These are phyloP conservation scores for Sinocyclocheilus grahami DNA, from an alignment of 2,113 vertebrate genomes.

Conservation along the genomic window DNA sequence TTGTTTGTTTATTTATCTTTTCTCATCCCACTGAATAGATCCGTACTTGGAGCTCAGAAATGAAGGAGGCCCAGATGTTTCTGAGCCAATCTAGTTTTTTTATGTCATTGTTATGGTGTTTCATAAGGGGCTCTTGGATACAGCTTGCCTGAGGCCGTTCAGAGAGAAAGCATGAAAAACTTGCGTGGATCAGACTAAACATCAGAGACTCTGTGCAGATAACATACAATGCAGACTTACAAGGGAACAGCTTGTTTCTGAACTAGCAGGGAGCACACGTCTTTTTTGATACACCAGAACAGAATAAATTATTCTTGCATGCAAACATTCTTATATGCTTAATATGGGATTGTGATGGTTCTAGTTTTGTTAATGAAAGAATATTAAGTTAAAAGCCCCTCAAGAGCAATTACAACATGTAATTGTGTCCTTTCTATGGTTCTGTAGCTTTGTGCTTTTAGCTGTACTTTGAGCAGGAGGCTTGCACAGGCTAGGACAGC, in stretches of 20 bases:
- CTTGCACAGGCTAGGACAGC: slow-evolving; percentile 2
- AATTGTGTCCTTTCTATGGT: no score
- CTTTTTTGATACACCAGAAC: not conserved
- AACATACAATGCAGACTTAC: slow-evolving; percentile 50
- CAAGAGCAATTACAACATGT: not conserved
- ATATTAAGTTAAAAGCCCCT: not conserved
- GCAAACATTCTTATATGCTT: not conserved
- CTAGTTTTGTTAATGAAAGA: not conserved
- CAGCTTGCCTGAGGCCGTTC: slow-evolving; percentile 43
- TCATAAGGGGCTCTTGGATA: slow-evolving; percentile 63
- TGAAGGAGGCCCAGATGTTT: slow-evolving; percentile 60
- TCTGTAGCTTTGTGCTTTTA: not conserved
- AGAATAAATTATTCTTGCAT: not conserved
- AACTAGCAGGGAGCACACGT: not conserved
- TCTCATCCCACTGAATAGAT: slow-evolving; percentile 59
- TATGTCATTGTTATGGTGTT: slow-evolving; percentile 62
- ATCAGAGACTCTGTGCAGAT: slow-evolving; percentile 46
- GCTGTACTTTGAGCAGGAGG: slow-evolving; percentile 40
- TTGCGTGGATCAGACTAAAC: slow-evolving; percentile 50
- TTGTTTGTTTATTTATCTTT: slow-evolving; percentile 54
- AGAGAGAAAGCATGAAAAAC: slow-evolving; percentile 48
- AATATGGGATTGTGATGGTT: not conserved
- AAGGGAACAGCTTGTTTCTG: slow-evolving; percentile 29
- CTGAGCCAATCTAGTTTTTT: slow-evolving; percentile 62
- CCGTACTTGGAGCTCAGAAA: slow-evolving; percentile 60